Evolutionary conservation across 2,113 vertebrate species (phyloP).

Genomic region (Megatriorchis doriae): DNA sequence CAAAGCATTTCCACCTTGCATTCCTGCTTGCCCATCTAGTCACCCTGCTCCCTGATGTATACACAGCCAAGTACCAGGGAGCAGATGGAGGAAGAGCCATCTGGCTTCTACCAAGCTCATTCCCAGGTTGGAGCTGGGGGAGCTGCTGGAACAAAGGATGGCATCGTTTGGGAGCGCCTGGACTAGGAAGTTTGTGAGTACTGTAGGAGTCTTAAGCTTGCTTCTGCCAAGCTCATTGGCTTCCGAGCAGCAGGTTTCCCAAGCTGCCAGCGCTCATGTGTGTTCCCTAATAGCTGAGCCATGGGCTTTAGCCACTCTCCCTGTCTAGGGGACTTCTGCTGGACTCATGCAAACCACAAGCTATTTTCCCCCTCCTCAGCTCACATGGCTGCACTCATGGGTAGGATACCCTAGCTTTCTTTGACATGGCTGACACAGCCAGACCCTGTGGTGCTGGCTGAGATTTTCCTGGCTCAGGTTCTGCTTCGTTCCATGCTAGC

Average conservation of each 20-base stretch:
- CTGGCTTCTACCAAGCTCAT: not conserved
- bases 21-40: not conserved
- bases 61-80: not conserved
- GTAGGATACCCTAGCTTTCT: not conserved
- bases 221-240: not conserved
- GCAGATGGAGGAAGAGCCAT: conserved; percentile 22
- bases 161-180: not conserved
- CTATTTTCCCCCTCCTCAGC: not conserved
- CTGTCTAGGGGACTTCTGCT: not conserved
- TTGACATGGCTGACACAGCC: not conserved
- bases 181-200: not conserved
- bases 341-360: not conserved
- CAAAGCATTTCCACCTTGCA: not conserved
- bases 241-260: not conserved
- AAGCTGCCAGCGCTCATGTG: not conserved
- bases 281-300: not conserved
- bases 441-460: not conserved
- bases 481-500: conserved; percentile 16
- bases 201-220: not conserved
- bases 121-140: not conserved
- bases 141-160: conserved; percentile 25
- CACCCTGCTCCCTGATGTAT: not conserved
- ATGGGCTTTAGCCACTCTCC: not conserved
- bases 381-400: not conserved
- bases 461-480: not conserved